Conservation (phyloP, 1,140 invertebrate species). For the Brachionus angularis region DNA sequence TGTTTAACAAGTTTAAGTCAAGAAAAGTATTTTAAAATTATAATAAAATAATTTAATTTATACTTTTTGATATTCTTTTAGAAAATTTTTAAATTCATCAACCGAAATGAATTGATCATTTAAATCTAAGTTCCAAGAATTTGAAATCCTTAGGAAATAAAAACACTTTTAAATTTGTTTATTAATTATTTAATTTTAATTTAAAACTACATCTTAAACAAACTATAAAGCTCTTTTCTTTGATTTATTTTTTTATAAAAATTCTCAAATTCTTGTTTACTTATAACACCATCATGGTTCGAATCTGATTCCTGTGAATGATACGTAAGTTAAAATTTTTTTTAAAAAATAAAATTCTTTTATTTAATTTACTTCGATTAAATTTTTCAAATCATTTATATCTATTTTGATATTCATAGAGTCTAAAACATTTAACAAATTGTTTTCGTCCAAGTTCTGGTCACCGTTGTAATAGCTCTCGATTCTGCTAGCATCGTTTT, state of each 20-base stretch:
- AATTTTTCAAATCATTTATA: neutral
- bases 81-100: conserved; percentile 6
- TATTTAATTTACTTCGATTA: conserved; percentile 3
- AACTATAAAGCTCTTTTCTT: conserved; percentile 4
- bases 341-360: neutral
- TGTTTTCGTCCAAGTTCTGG: conserved; percentile 4
- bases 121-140: neutral
- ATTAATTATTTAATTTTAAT: neutral
- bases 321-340: neutral
- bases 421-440: conserved; percentile 13
- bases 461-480: too few species aligned
- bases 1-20: neutral
- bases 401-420: conserved; percentile 25
- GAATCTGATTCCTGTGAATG: conserved; percentile 30
- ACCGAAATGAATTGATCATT: neutral
- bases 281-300: neutral
- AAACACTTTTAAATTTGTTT: too few species aligned
- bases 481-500: conserved; percentile 28
- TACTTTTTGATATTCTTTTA: conserved; percentile 44
- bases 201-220: conserved; percentile 11
- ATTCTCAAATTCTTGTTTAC: conserved; percentile 19
- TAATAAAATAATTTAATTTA: neutral
- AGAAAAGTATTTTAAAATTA: neutral
- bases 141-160: too few species aligned
- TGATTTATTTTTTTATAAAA: neutral